Conservation (phyloP, 2,888 invertebrate genomes). For the Agrotis puta region DNA sequence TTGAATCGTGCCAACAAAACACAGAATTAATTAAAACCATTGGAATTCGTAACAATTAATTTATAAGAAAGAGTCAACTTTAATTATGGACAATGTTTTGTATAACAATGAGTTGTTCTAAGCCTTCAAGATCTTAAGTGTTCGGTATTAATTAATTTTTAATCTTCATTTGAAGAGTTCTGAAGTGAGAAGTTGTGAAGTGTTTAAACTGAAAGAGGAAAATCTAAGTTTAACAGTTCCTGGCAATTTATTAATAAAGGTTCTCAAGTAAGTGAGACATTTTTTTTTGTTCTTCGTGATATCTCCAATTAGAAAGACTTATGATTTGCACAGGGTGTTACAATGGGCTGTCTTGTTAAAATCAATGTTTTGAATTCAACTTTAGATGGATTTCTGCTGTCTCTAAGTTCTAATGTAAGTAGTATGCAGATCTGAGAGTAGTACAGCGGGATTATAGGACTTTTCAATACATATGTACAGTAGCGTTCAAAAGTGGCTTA, state of each 20-base stretch:
- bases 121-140: constrained; percentile 40
- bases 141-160: constrained; percentile 51
- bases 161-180: constrained; percentile 32
- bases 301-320: no score
- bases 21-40: constrained; percentile 39
- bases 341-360: no score
- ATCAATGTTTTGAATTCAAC: no score
- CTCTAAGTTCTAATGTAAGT: no score
- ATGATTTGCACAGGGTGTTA: no score
- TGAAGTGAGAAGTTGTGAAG: constrained; percentile 18
- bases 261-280: no score
- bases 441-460: no score
- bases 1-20: constrained; percentile 23
- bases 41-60: constrained; percentile 35
- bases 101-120: constrained; percentile 37
- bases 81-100: constrained; percentile 42
- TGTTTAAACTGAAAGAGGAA: constrained; percentile 9
- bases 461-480: no score
- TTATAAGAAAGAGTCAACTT: constrained; percentile 36
- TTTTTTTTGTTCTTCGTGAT: no score
- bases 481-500: no score
- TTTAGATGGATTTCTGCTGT: no score
- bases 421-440: no score
- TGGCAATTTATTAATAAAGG: constrained; percentile 1
- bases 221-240: not conserved